Conservation (phyloP, 2,888 invertebrate species). For the Leucania comma region DNA sequence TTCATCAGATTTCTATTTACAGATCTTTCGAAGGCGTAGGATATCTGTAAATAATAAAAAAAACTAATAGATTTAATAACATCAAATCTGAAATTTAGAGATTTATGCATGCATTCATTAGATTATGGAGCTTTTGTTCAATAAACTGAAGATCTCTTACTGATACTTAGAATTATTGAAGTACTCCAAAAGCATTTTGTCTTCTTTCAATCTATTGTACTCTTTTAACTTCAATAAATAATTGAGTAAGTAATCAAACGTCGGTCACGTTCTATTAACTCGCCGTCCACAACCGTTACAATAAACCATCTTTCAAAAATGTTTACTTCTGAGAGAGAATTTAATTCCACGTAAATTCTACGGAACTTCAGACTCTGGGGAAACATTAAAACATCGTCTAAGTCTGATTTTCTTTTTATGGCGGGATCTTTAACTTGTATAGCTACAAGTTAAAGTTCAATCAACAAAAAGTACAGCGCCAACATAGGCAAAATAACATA, state of each 20-base stretch:
- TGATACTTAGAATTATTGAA: not conserved
- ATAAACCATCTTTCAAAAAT: slow-evolving; percentile 46
- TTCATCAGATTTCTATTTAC: not conserved
- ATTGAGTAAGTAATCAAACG: not conserved
- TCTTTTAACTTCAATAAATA: not conserved
- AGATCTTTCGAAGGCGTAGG: too few relatives aligned
- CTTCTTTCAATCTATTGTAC: not conserved
- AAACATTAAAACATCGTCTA: slow-evolving; percentile 44
- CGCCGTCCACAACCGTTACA: slow-evolving; percentile 30
- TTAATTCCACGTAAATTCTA: slow-evolving; percentile 39
- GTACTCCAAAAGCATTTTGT: not conserved
- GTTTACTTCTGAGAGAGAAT: slow-evolving; percentile 33
- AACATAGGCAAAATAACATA: not conserved
- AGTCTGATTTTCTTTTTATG: slow-evolving; percentile 42
- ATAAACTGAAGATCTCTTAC: not conserved
- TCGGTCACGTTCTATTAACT: slow-evolving; percentile 21
- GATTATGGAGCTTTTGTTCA: not conserved
- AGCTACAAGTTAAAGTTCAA: not conserved
- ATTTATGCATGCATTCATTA: not conserved
- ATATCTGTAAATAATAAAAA: too few relatives aligned
- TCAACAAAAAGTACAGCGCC: slow-evolving; percentile 3
- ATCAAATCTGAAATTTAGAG: slow-evolving; percentile 12
- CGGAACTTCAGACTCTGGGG: slow-evolving; percentile 35
- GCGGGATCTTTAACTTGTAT: slow-evolving; percentile 16
- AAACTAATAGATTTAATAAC: not conserved